phyloP scores from a whole-genome alignment of 2,797 vertebrate genomes.

The Acanthopagrus latus region DNA sequence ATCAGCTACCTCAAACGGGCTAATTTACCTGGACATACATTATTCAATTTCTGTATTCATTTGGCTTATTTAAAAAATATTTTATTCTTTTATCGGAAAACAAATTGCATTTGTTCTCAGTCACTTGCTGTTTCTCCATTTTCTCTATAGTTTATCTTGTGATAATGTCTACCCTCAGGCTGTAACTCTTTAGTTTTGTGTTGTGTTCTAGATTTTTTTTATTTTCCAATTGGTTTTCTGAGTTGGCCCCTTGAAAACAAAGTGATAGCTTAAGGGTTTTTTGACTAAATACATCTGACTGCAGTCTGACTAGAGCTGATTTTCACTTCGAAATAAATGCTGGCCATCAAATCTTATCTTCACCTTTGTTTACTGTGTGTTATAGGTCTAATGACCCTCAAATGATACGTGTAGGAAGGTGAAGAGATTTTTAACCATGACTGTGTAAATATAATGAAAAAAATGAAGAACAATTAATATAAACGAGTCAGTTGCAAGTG shows the following conservation, averaged over 20 bases:
- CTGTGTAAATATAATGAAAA: too few species aligned
- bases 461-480: too few species aligned
- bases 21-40: not conserved
- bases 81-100: not conserved
- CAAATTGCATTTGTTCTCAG: not conserved
- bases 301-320: not conserved
- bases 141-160: not conserved
- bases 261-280: not conserved
- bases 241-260: not conserved
- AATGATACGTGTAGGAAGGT: too few species aligned
- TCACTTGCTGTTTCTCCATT: not conserved
- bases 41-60: not conserved
- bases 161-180: not conserved
- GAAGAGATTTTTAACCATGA: too few species aligned
- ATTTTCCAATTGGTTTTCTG: not conserved
- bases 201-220: not conserved
- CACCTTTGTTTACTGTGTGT: too few species aligned
- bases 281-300: not conserved
- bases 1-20: not conserved
- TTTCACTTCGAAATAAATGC: too few species aligned
- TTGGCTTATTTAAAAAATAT: not conserved
- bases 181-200: not conserved
- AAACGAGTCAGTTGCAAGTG: too few species aligned
- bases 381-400: too few species aligned
- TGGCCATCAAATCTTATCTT: too few species aligned